phyloP scores from a whole-genome alignment of 2,113 vertebrate genomes.

The Sitta europaea region DNA sequence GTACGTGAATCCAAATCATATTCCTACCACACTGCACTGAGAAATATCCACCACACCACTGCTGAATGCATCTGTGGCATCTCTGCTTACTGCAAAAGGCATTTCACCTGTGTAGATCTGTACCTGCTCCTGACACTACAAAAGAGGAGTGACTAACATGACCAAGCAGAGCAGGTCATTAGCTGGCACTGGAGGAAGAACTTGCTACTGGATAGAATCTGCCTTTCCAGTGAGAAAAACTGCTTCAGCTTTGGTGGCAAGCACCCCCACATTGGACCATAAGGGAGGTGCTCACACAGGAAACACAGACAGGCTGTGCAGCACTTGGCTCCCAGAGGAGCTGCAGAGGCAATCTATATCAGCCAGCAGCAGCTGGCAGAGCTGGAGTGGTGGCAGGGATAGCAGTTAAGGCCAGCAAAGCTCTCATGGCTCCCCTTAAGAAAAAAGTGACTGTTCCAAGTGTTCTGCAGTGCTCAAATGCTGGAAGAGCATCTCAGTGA shows the following conservation, averaged over 20 bases:
- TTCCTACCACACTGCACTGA: background rate
- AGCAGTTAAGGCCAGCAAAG: background rate
- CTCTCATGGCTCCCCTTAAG: fast-evolving
- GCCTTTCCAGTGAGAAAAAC: background rate
- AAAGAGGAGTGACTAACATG: background rate
- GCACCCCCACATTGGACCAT: background rate
- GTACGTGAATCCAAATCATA: background rate
- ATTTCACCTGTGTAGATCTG: background rate
- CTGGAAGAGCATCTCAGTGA: background rate
- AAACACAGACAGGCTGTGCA: background rate
- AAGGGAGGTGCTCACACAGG: background rate
- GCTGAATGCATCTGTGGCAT: background rate
- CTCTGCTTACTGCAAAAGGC: background rate
- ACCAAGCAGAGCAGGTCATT: background rate
- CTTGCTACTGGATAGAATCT: background rate
- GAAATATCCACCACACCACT: background rate
- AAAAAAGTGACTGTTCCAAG: background rate
- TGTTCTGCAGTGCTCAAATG: background rate
- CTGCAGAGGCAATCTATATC: background rate
- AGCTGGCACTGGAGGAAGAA: background rate
- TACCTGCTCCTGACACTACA: background rate
- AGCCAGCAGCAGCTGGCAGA: background rate
- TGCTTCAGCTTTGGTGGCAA: background rate
- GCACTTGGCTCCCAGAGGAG: background rate
- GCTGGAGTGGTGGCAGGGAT: background rate